Evolutionary conservation across 2,113 vertebrate species (phyloP).

Genomic region (Prunella fulvescens): DNA sequence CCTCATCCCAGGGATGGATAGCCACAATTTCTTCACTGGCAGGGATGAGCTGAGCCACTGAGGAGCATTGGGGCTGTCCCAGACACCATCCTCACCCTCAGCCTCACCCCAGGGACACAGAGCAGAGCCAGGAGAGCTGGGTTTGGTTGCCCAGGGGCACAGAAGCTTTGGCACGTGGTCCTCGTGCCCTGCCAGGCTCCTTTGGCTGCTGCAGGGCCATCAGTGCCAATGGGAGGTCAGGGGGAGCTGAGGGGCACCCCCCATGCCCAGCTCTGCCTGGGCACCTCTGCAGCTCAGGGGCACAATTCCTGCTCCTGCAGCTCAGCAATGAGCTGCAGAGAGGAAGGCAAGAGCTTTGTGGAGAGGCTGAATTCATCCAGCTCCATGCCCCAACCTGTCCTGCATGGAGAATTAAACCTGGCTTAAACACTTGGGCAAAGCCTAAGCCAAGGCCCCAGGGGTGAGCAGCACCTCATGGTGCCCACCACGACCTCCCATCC

Average conservation of each 20-base stretch:
- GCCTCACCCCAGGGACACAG: rapidly evolving
- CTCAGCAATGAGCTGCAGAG: background rate
- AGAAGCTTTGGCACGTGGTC: background rate
- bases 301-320: background rate
- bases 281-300: background rate
- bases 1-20: background rate
- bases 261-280: rapidly evolving
- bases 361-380: background rate
- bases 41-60: rapidly evolving
- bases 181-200: background rate
- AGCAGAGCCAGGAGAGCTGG: background rate
- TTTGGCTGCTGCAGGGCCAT: background rate
- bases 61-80: background rate
- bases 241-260: background rate
- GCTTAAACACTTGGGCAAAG: background rate
- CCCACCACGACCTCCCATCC: rapidly evolving
- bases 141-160: background rate
- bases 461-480: background rate
- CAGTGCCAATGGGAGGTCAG: background rate
- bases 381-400: background rate
- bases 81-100: background rate
- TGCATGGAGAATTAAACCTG: background rate
- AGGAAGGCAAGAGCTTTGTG: background rate
- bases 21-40: background rate
- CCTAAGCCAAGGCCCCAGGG: rapidly evolving